Base-by-base conservation (phyloP, 2,113 vertebrate genomes). In the Tachysurus vachellii region DNA sequence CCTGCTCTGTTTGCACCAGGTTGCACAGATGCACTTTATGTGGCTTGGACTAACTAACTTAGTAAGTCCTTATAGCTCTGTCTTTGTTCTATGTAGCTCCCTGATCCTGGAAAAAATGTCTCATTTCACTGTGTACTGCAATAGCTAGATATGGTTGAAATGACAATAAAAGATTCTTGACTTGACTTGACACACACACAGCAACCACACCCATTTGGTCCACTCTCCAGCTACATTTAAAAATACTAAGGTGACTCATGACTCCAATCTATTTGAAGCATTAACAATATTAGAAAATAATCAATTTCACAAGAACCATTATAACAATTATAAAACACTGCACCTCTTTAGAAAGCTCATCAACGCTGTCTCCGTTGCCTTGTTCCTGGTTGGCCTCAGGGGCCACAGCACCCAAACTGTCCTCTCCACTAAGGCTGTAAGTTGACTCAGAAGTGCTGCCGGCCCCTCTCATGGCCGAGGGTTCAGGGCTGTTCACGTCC, bases 301-400 rank as follows among this genome's bases (percentile, higher is more conserved):
- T 19, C 66, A 87, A 28, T 82, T 42, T 23, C 81, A 85, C 80
- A 82, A 89, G 19, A 80, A 36, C 23, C 14, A 42, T 61, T 28
- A 19, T 54, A 80, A 19, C 26, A 31, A 66, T 84, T 23, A 88
- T 26, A 80, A 62, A 81, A 57, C 44, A 86, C 87, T n/a, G 53
- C 96, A 99, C 98, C 97, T 99, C 98, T 94, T 99, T 99, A 87
- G 96, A 98, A 91, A 99, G 94, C 87, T 99, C 94, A 66, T 95
- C 95, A 8, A 93, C 93, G 89, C 90, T 93, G 66, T 93, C 93
- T 86, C 94, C 91, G 92, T 89, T 96, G 85, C 90, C 89, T 73
- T 94, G 94, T 87, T 95, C 97, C 91, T 95, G 97, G 14, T 92
- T 96, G 28, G 87, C 95, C 1, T 97, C 97, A 12, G 96, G 96